A percentile compares a stretch with the other conserved stretches of the same genome.
Evolutionary conservation across 2,888 invertebrate genomes (phyloP).

Genomic region (Crossocerus cetratus): DNA sequence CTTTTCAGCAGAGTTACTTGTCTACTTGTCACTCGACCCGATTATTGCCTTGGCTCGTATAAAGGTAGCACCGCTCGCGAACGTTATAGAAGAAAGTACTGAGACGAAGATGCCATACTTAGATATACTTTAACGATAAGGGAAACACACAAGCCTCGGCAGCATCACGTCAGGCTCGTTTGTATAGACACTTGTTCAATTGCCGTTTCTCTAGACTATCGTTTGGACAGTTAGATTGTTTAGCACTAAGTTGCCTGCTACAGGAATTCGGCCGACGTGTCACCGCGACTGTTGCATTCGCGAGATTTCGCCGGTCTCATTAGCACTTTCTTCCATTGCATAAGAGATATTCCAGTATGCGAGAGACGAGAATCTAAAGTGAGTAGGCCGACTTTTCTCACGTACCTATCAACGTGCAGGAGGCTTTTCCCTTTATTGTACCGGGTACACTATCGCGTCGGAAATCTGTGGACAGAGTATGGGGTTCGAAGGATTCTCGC

Average conservation of each 20-base stretch:
- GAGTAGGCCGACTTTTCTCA: constrained; percentile 48
- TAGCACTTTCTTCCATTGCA: constrained; percentile 43
- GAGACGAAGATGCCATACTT: constrained; percentile 65
- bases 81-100: constrained; percentile 50
- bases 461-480: constrained; percentile 25
- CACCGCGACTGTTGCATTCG: constrained; percentile 18
- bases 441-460: constrained; percentile 33
- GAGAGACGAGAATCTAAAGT: constrained; percentile 39
- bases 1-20: not conserved
- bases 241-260: not conserved
- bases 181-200: constrained; percentile 41
- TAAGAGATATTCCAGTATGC: constrained; percentile 22
- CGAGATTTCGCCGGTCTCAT: constrained; percentile 32
- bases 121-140: constrained; percentile 58
- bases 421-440: constrained; percentile 52
- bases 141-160: constrained; percentile 19
- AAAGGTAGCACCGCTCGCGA: constrained; percentile 41
- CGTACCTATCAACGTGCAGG: constrained; percentile 10
- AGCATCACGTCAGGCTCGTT: constrained; percentile 38
- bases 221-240: constrained; percentile 4
- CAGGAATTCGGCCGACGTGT: constrained; percentile 21
- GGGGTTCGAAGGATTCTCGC: no score
- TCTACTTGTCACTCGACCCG: no score
- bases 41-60: constrained; percentile 23
- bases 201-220: constrained; percentile 28